Percentiles rank a stretch among this genome's conserved stretches.
Evolutionary conservation across 1,140 invertebrate genomes (phyloP).

Genomic region (Marisa cornuarietis): DNA sequence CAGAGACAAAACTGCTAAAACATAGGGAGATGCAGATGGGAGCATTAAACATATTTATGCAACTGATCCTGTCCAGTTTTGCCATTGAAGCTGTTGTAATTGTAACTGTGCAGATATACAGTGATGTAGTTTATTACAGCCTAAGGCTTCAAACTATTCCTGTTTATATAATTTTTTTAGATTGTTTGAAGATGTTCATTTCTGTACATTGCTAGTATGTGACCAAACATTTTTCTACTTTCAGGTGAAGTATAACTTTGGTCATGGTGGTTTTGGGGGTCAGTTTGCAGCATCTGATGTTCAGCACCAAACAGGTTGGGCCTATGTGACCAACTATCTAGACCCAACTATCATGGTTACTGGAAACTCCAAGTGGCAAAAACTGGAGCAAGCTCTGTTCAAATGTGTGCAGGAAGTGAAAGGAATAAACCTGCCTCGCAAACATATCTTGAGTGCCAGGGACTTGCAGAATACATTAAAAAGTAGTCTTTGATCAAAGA

Average conservation of each 20-base stretch:
- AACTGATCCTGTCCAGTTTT: no score
- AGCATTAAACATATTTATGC: no score
- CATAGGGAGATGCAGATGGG: no score
- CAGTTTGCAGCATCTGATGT: slow-evolving; percentile 53
- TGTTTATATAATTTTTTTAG: no score
- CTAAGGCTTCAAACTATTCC: no score
- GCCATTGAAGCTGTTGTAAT: no score
- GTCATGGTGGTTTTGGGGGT: slow-evolving; percentile 54
- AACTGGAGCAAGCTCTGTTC: slow-evolving; percentile 38
- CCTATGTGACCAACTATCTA: slow-evolving; percentile 52
- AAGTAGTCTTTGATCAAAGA: slow-evolving; percentile 17
- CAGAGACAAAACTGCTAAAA: no score
- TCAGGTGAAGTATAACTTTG: slow-evolving; percentile 50
- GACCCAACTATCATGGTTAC: slow-evolving; percentile 31
- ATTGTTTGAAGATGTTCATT: no score
- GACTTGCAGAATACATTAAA: slow-evolving; percentile 9
- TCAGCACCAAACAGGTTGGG: slow-evolving; percentile 45
- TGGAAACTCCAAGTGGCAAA: slow-evolving; percentile 32
- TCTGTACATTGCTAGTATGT: no score
- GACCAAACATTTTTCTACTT: no score
- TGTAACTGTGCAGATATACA: no score
- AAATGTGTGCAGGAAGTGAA: slow-evolving; percentile 43
- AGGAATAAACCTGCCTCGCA: slow-evolving; percentile 24
- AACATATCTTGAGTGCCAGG: neutral
- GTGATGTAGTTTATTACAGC: no score